Percentiles rank a stretch among this genome's conserved stretches.
Conservation (phyloP, 2,888 invertebrate species). For the Epsilonema sp. region DNA sequence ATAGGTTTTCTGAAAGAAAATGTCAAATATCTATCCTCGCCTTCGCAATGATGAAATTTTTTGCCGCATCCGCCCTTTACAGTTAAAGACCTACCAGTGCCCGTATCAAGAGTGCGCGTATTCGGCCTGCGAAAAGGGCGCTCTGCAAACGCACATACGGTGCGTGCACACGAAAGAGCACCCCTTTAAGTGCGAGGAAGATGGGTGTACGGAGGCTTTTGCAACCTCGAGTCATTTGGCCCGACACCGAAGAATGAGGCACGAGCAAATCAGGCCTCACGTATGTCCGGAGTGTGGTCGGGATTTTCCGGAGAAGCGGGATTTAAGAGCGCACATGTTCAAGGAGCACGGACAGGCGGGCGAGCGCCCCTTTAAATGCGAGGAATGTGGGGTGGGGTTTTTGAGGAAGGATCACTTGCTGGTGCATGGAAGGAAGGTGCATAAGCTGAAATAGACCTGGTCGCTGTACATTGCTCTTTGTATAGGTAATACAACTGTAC, state of each 20-base stretch:
- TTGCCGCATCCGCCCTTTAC: too few species aligned
- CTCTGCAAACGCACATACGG: background rate
- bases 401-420: background rate
- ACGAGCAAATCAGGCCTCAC: background rate
- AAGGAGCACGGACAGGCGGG: background rate
- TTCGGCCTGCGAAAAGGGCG: background rate
- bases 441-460: too few species aligned
- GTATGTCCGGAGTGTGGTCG: background rate
- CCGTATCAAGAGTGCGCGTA: background rate
- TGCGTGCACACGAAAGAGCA: background rate
- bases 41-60: too few species aligned
- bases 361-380: background rate
- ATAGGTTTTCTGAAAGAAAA: too few species aligned
- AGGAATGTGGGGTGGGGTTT: background rate
- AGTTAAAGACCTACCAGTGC: background rate
- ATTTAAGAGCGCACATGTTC: background rate
- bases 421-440: background rate
- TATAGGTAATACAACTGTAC: too few species aligned
- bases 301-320: background rate
- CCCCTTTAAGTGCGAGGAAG: background rate
- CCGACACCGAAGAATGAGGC: background rate
- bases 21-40: too few species aligned
- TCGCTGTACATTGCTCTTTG: too few species aligned
- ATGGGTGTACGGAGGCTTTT: background rate
- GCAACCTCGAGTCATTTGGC: background rate